These are phyloP conservation scores for Chloroclysta siterata DNA, from an alignment of 2,888 invertebrate genomes.

Conservation along the genomic window DNA sequence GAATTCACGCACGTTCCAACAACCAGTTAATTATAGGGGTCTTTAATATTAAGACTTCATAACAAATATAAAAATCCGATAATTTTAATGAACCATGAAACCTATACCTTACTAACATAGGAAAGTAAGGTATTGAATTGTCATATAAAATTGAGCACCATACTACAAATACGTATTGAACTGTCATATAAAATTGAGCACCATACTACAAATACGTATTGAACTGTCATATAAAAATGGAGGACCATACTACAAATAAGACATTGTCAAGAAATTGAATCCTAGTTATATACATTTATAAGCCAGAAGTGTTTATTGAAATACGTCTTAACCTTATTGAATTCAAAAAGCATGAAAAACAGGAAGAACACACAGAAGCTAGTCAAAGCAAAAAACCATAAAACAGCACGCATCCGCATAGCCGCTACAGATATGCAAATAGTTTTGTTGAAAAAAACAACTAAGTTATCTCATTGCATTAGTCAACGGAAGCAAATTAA, in stretches of 20 bases:
- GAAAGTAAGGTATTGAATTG: background rate
- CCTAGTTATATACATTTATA: background rate
- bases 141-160: background rate
- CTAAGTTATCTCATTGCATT: background rate
- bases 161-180: background rate
- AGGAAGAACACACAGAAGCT: background rate
- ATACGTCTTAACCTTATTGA: background rate
- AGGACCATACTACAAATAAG: background rate
- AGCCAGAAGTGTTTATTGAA: background rate
- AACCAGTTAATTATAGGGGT: conserved; percentile 11
- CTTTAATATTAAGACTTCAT: conserved; percentile 8
- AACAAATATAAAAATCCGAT: background rate
- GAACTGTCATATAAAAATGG: too few species aligned
- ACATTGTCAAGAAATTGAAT: too few species aligned
- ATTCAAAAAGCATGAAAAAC: background rate
- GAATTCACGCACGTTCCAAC: conserved; percentile 22
- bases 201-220: background rate
- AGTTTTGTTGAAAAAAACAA: conserved; percentile 9
- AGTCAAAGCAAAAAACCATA: conserved; percentile 1
- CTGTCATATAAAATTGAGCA: too few species aligned
- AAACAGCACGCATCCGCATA: conserved; percentile 13
- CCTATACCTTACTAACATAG: too few species aligned
- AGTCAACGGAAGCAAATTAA: conserved; percentile 11
- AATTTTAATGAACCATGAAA: background rate
- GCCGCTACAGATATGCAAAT: conserved; percentile 5